These are phyloP conservation scores for Microctenopoma steveboyesi DNA, from an alignment of 2,797 vertebrate species.

Conservation along the genomic window DNA sequence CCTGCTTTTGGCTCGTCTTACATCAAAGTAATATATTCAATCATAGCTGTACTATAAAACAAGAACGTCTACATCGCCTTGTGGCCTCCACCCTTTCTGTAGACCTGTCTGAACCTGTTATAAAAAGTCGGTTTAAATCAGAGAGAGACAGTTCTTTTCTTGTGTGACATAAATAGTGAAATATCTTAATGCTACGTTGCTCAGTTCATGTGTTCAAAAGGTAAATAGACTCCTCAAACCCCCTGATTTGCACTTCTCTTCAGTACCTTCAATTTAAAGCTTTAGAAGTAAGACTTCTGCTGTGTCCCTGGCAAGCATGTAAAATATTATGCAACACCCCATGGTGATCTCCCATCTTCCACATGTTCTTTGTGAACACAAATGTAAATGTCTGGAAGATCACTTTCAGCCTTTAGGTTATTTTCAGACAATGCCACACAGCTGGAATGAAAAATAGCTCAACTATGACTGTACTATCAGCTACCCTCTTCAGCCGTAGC, in stretches of 20 bases:
- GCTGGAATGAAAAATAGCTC: slow-evolving; percentile 53
- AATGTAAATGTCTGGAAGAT: slow-evolving; percentile 35
- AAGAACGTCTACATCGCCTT: slow-evolving; percentile 35
- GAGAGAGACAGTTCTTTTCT: not conserved
- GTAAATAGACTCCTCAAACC: not conserved
- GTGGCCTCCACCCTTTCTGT: slow-evolving; percentile 36
- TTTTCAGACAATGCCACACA: slow-evolving; percentile 41
- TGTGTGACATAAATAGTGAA: slow-evolving; percentile 7
- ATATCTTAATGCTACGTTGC: not conserved
- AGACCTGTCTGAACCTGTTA: slow-evolving; percentile 30
- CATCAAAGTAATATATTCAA: slow-evolving; percentile 10
- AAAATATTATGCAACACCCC: slow-evolving; percentile 19
- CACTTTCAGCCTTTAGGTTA: slow-evolving; percentile 35
- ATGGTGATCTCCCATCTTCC: slow-evolving; percentile 13
- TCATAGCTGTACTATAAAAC: slow-evolving; percentile 26
- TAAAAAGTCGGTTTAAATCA: slow-evolving; percentile 19
- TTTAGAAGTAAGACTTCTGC: not conserved
- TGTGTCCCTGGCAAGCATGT: slow-evolving; percentile 5
- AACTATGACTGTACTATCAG: slow-evolving; percentile 28
- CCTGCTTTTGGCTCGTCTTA: slow-evolving; percentile 11
- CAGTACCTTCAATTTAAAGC: not conserved
- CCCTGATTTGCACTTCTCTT: not conserved
- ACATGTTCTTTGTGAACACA: slow-evolving; percentile 26
- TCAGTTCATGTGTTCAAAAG: not conserved
- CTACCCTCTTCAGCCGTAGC: slow-evolving; percentile 25